Base-by-base conservation (phyloP, 2,888 invertebrate genomes). In the Torymus tubicola region DNA sequence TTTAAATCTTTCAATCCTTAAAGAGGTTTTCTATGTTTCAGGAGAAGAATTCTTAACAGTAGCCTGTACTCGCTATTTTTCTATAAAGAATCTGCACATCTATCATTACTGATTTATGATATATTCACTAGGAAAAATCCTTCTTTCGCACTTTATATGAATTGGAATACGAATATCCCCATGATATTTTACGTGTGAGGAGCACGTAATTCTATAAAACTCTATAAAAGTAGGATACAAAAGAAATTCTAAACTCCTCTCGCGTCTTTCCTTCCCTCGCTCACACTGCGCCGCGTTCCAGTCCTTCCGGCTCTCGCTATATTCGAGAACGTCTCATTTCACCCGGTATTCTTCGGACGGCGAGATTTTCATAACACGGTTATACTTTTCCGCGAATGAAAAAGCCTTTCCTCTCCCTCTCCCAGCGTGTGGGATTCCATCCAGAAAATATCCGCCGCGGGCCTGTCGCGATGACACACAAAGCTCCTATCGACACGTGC, bases 341-440 rank as follows among this genome's bases (percentile, higher is more conserved):
- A 31, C 60, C 12, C 5, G 12, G 31, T 73, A 63, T 74, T 58
- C 64, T 21, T 71, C 64, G 50, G 72, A 53, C 60, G 75, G 67
- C 24, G 63, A 70, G 67, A 81, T 84, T 80, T 81, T 74, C 81
- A 81, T 82, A 81, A 83, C 78, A 79, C 76, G 68, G 67, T 80
- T 78, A 81, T 80, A 77, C 80, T 64, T 77, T 80, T 71, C 67
- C 50, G 21, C 55, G 71, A 67, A n/a, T 67, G 50, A 64, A 71
- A 72, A 76, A 64, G 71, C 50, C 10, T 1, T 65, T 50, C 57
- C 64, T 65, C 12, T n/a, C n/a, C n/a, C n/a, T n/a, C 18, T 11
- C 16, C 53, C 52, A 64, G 31, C 55, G 58, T 0, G 42, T n/a
- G 16, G 21, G 58, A 71, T 61, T 50, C 24, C 61, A 61, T 50